These are phyloP conservation scores for Ceuthmochares aereus DNA, from an alignment of 2,113 vertebrate genomes.

Conservation along the genomic window DNA sequence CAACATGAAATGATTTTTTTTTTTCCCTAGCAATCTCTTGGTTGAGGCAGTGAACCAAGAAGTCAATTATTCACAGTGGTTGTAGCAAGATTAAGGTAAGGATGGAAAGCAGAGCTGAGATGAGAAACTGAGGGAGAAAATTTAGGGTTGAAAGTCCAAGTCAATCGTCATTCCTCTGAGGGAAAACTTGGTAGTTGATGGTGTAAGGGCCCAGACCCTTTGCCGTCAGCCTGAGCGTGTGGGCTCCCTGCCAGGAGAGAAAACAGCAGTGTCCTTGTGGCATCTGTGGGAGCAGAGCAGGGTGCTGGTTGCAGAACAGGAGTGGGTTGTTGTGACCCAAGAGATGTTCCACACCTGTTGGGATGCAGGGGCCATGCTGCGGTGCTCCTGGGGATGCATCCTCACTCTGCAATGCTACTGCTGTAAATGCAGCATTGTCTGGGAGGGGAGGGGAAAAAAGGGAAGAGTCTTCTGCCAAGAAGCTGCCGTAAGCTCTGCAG, in stretches of 20 bases:
- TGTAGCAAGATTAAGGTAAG: slow-evolving; percentile 51
- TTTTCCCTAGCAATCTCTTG: slow-evolving; percentile 44
- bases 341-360: background rate
- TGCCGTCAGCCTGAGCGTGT: accelerated
- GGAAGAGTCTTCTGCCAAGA: slow-evolving; percentile 32
- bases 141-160: background rate
- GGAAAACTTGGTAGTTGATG: background rate
- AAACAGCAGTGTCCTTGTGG: background rate
- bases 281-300: background rate
- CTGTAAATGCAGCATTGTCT: slow-evolving; percentile 19
- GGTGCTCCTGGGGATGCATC: accelerated
- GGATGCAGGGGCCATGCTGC: accelerated
- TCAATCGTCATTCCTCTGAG: background rate
- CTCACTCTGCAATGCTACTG: background rate
- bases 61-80: slow-evolving; percentile 52
- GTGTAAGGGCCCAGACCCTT: background rate
- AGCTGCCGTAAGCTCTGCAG: slow-evolving; percentile 37
- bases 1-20: slow-evolving; percentile 24
- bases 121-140: slow-evolving; percentile 15
- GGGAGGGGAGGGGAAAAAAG: background rate
- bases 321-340: background rate
- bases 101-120: slow-evolving; percentile 17
- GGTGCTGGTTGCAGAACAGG: background rate
- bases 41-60: slow-evolving; percentile 64
- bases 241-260: background rate